Percentiles rank a stretch among this genome's conserved stretches.
phyloP scores from a whole-genome alignment of 35 echinoderm and acorn worm species.

The Nesometra sesokonis region DNA sequence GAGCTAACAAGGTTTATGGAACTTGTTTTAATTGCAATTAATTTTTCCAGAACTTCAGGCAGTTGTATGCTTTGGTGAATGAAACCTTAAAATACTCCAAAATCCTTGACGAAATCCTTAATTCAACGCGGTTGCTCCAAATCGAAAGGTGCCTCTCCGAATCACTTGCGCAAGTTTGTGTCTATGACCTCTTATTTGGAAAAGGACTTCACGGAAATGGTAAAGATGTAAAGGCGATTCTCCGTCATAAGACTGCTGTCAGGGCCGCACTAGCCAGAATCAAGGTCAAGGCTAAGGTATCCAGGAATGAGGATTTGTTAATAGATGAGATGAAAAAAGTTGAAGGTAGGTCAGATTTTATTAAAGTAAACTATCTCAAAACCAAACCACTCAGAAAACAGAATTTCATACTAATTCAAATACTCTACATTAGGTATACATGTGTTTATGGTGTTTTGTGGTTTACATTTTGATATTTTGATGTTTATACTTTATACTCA shows the following conservation, averaged over 20 bases:
- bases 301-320: slow-evolving; percentile 23
- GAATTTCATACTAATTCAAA: no score
- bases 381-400: no score
- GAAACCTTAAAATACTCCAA: slow-evolving; percentile 17
- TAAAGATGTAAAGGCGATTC: slow-evolving; percentile 28
- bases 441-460: background rate
- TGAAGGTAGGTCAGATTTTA: slow-evolving; percentile 10
- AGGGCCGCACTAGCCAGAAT: slow-evolving; percentile 36
- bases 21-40: no score
- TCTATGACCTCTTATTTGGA: slow-evolving; percentile 59
- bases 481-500: no score
- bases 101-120: slow-evolving; percentile 11
- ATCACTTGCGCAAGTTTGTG: slow-evolving; percentile 16
- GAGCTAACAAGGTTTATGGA: no score
- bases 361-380: no score
- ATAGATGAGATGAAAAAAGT: slow-evolving; percentile 6
- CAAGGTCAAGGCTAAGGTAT: slow-evolving; percentile 42
- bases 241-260: slow-evolving; percentile 33
- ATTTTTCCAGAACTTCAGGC: background rate
- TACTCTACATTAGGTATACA: no score
- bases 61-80: slow-evolving; percentile 15
- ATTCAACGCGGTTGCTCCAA: background rate
- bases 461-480: slow-evolving; percentile 4
- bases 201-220: slow-evolving; percentile 33
- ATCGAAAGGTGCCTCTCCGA: background rate